A percentile compares a stretch with the other conserved stretches of the same genome.
Evolutionary conservation across 2,797 vertebrate species (phyloP).

Genomic region (Nothura maculosa): DNA sequence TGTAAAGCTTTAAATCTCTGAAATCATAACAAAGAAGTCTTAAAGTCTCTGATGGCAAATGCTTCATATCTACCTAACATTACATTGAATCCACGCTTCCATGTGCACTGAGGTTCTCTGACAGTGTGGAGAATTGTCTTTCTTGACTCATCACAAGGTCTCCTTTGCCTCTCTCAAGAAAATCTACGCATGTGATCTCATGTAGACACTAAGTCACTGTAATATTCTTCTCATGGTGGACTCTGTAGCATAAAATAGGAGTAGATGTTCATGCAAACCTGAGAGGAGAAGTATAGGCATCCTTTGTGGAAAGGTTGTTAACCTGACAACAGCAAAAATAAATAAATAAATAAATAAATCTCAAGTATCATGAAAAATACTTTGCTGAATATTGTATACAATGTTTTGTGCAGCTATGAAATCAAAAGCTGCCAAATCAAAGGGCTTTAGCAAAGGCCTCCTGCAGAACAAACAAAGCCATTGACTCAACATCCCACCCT

Average conservation of each 20-base stretch:
- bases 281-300: not conserved
- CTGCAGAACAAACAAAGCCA: not conserved
- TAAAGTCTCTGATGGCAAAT: constrained; percentile 14
- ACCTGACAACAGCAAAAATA: not conserved
- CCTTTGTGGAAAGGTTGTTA: not conserved
- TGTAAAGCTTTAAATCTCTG: constrained; percentile 29
- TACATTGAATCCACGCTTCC: not conserved
- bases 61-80: not conserved
- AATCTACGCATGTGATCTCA: rapidly evolving
- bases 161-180: not conserved
- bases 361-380: not conserved
- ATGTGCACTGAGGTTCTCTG: not conserved
- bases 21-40: constrained; percentile 32
- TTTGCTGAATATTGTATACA: not conserved
- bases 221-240: not conserved
- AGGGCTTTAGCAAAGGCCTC: not conserved
- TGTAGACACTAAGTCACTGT: not conserved
- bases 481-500: not conserved
- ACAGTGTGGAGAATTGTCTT: not conserved
- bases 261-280: not conserved
- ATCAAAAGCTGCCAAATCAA: not conserved
- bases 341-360: not conserved
- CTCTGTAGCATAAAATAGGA: not conserved
- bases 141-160: not conserved
- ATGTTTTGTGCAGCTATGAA: not conserved